Base-by-base conservation (phyloP, 2,888 invertebrate genomes). In the Drosophila robusta region DNA sequence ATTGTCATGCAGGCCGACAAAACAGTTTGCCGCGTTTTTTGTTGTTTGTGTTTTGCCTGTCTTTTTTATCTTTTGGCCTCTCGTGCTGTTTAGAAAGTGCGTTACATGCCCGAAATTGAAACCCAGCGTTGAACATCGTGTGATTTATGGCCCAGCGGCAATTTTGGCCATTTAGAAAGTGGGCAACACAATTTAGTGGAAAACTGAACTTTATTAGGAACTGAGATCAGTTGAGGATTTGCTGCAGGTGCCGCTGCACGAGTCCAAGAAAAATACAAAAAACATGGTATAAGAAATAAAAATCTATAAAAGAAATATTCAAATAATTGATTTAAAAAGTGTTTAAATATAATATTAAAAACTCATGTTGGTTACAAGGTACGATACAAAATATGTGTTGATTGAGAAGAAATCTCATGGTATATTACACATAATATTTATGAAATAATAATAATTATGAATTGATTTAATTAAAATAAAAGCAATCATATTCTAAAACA, bases 31-130 rank as follows among this genome's bases (percentile, higher is more conserved):
- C 44, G 22, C 42, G 32, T 67, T 66, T 72, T 75, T 74, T 67
- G 62, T 4, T 32, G 32, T 11, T 7, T 29, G 9, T 72, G 64
- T 49, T 56, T 16, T 24, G 47, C 49, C 57, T n/a, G 6, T 44
- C 34, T 42, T 55, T 55, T 58, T 50, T 60, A 29, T 47, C 32
- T 62, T 34, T 49, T 38, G 49, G 39, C 8, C 50, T 63, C 41
- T 54, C 44, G 57, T 74, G 73, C 58, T 86, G 88, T 88, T 84
- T 84, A 83, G 86, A 84, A 84, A 87, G 84, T 87, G 86, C 83
- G 86, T 83, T 85, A 79, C 69, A 79, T 71, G 87, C 55, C 72
- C 68, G 67, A 56, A 79, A 64, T 77, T 80, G 55, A 46, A 58
- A 44, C 36, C 36, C 55, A 69, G 69, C 69, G 58, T 57, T 11